Evolutionary conservation across 2,888 invertebrate genomes (phyloP), one percentile per base, ranked within the genome.

Genomic region (Dicycla oo): DNA sequence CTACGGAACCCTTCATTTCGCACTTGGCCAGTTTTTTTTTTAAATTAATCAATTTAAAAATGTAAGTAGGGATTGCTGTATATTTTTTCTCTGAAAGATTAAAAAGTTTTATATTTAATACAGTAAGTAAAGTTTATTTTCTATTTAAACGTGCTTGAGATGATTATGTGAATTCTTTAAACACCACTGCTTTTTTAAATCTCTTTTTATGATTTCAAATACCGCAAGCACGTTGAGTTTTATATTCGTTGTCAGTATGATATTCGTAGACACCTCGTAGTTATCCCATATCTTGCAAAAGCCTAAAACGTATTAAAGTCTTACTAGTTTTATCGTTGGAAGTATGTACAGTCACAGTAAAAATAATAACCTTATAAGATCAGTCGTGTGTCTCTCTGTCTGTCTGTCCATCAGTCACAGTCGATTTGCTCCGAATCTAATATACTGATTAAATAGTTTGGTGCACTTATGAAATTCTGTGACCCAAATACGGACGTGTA

Each of bases 41-140:
- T 63, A 47, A 65, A 70, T 62, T 40, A 58, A 49, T 56, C 5
- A 40, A n/a, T 57, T 57, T 57, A 6, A 65, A 56, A 34, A 43
- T 61, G 3, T 49, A 38, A 43, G 34, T 26, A 40, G 13, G 2
- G 8, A 11, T 20, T 34, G 5, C n/a, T n/a, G 11, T n/a, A 2
- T 23, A n/a, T 38, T 20, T 72, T 54, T 43, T 49, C 13, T 71
- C 0, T 0, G 20, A 45, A 45, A 2, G 3, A 45, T 43, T 45
- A 18, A 1, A 69, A 26, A 18, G 30, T 30, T 13, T n/a, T 18
- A n/a, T 49, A 64, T 47, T 23, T 20, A 34, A 20, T 18, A 40
- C 2, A 43, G 30, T 43, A 40, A 30, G 8, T 43, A 3, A 43
- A 43, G 20, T 13, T 43, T 15, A 49, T 40, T 38, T 51, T 69